phyloP scores from a whole-genome alignment of 1,140 invertebrate genomes.

The Plodia interpunctella region DNA sequence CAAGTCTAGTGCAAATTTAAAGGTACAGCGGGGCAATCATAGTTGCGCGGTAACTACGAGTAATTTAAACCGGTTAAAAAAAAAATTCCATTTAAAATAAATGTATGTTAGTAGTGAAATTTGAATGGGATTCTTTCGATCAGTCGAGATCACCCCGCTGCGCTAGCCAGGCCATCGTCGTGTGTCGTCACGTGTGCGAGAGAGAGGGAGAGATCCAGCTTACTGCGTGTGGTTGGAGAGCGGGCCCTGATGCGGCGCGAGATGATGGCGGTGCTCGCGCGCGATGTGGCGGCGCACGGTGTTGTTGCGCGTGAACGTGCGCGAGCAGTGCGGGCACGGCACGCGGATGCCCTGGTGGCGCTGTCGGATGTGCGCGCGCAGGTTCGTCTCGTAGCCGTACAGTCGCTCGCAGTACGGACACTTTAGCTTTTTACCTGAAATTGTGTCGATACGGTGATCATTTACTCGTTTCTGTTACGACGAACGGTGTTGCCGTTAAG shows the following conservation, averaged over 20 bases:
- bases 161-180: too few species aligned
- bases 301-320: slow-evolving; percentile 95
- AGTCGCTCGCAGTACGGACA: slow-evolving; percentile 94
- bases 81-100: too few species aligned
- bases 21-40: too few species aligned
- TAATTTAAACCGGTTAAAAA: too few species aligned
- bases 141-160: too few species aligned
- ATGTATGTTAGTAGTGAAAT: too few species aligned
- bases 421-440: slow-evolving; percentile 91
- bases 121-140: too few species aligned
- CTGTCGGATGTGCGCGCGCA: slow-evolving; percentile 92
- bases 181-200: too few species aligned
- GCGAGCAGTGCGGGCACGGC: slow-evolving; percentile 90
- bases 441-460: not conserved
- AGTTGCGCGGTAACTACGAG: too few species aligned
- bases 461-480: too few species aligned
- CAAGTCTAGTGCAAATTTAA: too few species aligned
- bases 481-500: too few species aligned
- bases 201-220: slow-evolving; percentile 22
- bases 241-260: slow-evolving; percentile 80
- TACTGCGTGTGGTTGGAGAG: slow-evolving; percentile 79
- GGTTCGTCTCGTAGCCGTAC: slow-evolving; percentile 95
- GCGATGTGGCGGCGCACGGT: slow-evolving; percentile 92
- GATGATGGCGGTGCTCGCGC: slow-evolving; percentile 88
- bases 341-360: slow-evolving; percentile 93